A percentile compares a stretch with the other conserved stretches of the same genome.
Evolutionary conservation across 2,113 vertebrate genomes (phyloP).

Genomic region (Tichodroma muraria): DNA sequence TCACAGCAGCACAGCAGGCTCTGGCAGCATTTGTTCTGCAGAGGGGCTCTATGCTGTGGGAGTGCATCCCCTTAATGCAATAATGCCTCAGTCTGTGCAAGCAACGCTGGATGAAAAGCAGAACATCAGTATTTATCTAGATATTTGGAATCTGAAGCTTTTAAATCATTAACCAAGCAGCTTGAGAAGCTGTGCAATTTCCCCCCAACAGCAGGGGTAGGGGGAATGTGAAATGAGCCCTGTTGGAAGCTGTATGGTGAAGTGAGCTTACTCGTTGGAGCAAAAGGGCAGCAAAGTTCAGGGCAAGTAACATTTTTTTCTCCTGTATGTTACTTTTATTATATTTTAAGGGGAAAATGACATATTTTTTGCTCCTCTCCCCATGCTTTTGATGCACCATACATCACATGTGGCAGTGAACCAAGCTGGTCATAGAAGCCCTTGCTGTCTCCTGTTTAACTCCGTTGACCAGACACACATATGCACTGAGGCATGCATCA

Average conservation of each 20-base stretch:
- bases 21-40: background rate
- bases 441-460: background rate
- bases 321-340: background rate
- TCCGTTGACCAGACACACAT: background rate
- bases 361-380: background rate
- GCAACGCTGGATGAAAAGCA: background rate
- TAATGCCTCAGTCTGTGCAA: background rate
- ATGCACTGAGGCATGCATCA: background rate
- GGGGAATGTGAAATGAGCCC: background rate
- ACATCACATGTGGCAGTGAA: background rate
- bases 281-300: background rate
- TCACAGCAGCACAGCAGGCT: slow-evolving; percentile 15
- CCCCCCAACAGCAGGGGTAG: background rate
- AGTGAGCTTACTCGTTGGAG: background rate
- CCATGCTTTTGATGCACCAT: background rate
- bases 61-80: background rate
- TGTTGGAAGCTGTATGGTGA: background rate
- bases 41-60: background rate
- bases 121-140: background rate
- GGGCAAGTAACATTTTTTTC: background rate
- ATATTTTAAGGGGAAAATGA: background rate
- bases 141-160: background rate
- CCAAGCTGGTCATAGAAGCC: background rate
- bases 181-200: background rate
- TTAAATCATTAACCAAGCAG: slow-evolving; percentile 26